Conservation (phyloP, 1,140 invertebrate species). For the Bombus waltoni region DNA sequence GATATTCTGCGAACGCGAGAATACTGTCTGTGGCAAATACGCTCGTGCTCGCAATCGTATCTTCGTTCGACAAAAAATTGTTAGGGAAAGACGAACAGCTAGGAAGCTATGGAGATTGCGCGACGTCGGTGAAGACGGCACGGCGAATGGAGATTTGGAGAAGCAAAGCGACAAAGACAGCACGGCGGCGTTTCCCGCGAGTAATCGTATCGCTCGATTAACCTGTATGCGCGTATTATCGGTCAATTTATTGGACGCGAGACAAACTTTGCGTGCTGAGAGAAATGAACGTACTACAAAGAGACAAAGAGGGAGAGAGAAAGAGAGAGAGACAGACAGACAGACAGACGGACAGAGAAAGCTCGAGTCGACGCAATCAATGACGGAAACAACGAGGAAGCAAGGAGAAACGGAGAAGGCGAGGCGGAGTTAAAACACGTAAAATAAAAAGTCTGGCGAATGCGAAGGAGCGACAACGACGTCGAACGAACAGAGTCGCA, state of each 20-base stretch:
- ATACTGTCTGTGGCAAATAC: not conserved
- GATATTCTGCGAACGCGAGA: too few species aligned
- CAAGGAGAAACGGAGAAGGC: too few species aligned
- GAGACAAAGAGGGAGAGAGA: not conserved
- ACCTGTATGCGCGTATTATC: constrained; percentile 32
- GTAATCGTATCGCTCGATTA: constrained; percentile 53
- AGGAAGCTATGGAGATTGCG: not conserved
- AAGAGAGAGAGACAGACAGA: not conserved
- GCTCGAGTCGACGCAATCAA: too few species aligned
- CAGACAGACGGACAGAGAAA: too few species aligned
- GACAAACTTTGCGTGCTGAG: constrained; percentile 55
- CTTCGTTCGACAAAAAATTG: constrained; percentile 24
- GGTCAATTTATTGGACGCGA: constrained; percentile 54
- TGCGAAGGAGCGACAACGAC: too few species aligned
- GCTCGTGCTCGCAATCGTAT: not conserved
- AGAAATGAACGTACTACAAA: not conserved
- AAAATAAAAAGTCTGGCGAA: too few species aligned
- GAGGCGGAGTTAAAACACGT: too few species aligned
- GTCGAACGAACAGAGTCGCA: too few species aligned
- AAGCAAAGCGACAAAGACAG: not conserved
- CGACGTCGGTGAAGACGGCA: not conserved
- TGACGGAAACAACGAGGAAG: too few species aligned
- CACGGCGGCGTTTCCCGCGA: constrained; percentile 29
- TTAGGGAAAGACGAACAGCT: not conserved
- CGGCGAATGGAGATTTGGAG: not conserved